phyloP scores from a whole-genome alignment of 2,113 vertebrate species.

The Prolemur simus region DNA sequence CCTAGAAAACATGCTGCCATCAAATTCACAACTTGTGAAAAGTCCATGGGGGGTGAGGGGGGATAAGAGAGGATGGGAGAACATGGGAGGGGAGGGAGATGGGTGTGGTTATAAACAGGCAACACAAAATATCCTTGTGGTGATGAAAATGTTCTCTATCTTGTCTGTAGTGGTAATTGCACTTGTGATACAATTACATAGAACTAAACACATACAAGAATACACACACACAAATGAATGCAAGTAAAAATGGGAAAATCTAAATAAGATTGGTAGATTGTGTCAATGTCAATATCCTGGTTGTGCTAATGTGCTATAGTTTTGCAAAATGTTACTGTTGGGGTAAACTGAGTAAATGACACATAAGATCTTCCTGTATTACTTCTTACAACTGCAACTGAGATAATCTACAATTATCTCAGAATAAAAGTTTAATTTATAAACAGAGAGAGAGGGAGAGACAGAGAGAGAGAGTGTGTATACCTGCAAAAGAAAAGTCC shows the following conservation, averaged over 20 bases:
- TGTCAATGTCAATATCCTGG: neutral
- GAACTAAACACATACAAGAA: neutral
- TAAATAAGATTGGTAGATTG: neutral
- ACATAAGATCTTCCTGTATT: neutral
- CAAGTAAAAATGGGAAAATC: neutral
- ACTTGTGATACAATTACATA: neutral
- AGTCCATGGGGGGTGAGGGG: neutral
- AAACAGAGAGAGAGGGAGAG: too few relatives aligned
- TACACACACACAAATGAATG: neutral
- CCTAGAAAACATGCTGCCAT: neutral
- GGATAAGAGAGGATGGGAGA: neutral
- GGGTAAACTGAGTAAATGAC: neutral
- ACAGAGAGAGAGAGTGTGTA: too few relatives aligned
- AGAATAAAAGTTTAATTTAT: neutral
- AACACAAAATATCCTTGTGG: neutral
- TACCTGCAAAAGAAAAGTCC: neutral
- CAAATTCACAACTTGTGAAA: neutral
- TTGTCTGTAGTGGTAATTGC: neutral
- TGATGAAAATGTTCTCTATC: neutral
- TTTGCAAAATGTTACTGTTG: constrained; percentile 17
- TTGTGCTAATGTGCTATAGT: neutral
- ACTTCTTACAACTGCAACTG: neutral
- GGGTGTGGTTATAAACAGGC: neutral
- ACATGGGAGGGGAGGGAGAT: neutral
- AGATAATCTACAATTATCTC: neutral